phyloP scores from a whole-genome alignment of 2,888 invertebrate genomes.

The Terebella lapidaria region DNA sequence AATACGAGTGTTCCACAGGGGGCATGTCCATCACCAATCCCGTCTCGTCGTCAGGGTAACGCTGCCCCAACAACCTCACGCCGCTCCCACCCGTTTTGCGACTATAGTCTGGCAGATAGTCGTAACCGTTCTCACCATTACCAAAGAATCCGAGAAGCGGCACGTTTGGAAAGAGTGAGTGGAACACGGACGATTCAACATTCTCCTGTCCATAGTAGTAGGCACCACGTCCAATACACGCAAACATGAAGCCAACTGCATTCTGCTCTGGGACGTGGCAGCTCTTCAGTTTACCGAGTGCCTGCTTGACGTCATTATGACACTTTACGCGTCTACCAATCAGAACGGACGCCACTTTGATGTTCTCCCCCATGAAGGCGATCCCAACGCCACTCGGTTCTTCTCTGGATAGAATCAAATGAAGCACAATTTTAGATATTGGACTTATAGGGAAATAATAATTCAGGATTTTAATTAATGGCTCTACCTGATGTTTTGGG shows the following conservation, averaged over 20 bases:
- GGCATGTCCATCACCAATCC: background rate
- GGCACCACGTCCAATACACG: slow-evolving; percentile 53
- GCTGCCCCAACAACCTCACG: background rate
- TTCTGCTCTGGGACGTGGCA: slow-evolving; percentile 13
- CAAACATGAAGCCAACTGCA: slow-evolving; percentile 48
- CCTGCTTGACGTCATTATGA: slow-evolving; percentile 3
- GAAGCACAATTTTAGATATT: background rate
- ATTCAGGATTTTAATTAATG: too few relatives aligned
- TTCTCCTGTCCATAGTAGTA: slow-evolving; percentile 36
- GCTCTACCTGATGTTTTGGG: too few relatives aligned
- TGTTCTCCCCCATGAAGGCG: slow-evolving; percentile 19
- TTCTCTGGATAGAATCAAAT: background rate
- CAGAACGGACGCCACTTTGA: slow-evolving; percentile 21
- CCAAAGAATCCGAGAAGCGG: slow-evolving; percentile 56
- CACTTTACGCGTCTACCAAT: slow-evolving; percentile 6
- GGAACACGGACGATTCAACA: slow-evolving; percentile 52
- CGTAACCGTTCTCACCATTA: slow-evolving; percentile 54
- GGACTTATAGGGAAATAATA: background rate
- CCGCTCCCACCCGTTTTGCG: background rate
- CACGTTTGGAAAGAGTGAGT: slow-evolving; percentile 52
- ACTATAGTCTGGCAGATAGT: slow-evolving; percentile 22
- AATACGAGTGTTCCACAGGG: slow-evolving; percentile 19
- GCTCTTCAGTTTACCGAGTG: slow-evolving; percentile 12
- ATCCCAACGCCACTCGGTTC: slow-evolving; percentile 10
- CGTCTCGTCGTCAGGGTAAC: background rate